Percentiles rank a stretch among this genome's conserved stretches.
phyloP scores from a whole-genome alignment of 2,797 vertebrate species.

The Pipistrellus pipistrellus region DNA sequence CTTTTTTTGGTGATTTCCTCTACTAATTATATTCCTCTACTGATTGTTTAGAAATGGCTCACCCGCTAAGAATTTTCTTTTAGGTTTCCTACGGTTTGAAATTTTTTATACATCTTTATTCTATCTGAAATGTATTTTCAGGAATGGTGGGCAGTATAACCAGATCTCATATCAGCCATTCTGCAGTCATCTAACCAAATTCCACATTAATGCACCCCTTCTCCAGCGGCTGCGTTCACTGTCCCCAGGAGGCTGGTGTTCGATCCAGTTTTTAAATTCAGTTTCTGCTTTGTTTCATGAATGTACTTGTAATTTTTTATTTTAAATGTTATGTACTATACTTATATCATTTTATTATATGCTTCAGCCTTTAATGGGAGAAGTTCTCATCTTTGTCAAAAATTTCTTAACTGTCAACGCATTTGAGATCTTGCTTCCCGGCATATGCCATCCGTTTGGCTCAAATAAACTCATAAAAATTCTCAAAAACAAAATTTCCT shows the following conservation, averaged over 20 bases:
- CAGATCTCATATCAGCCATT: not conserved
- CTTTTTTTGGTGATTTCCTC: not conserved
- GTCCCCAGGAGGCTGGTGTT: not conserved
- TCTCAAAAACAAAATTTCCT: not conserved
- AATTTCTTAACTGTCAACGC: not conserved
- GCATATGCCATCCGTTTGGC: not conserved
- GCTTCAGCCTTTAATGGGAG: not conserved
- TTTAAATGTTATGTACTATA: not conserved
- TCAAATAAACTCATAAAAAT: not conserved
- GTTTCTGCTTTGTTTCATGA: not conserved
- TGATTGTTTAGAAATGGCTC: conserved; percentile 27
- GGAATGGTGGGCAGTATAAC: not conserved
- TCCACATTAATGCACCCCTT: not conserved
- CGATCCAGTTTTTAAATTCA: not conserved
- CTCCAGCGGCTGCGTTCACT: not conserved
- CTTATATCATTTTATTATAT: not conserved
- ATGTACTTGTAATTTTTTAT: not conserved
- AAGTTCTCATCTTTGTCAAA: conserved; percentile 28
- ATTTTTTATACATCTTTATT: conserved; percentile 1
- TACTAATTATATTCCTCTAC: not conserved
- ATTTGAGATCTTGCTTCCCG: not conserved
- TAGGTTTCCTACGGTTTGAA: not conserved
- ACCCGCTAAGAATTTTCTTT: not conserved
- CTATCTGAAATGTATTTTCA: not conserved
- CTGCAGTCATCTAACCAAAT: not conserved